Conservation (phyloP, 2,113 vertebrate species). For the Myotis davidii region DNA sequence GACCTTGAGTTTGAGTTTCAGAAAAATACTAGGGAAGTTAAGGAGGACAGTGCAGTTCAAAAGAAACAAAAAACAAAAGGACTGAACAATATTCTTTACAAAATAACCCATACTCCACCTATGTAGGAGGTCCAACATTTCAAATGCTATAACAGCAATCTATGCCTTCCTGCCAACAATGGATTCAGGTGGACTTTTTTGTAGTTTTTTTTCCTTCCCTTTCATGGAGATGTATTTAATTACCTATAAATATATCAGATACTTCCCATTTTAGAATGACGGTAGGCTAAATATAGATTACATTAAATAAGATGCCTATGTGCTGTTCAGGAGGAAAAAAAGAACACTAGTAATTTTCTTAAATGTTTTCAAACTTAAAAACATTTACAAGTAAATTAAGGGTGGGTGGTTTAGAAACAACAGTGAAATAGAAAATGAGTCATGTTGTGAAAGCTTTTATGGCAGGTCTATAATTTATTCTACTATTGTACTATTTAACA, state of each 20-base stretch:
- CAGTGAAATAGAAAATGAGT: background rate
- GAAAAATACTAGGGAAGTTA: background rate
- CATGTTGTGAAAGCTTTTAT: background rate
- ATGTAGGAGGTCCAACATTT: background rate
- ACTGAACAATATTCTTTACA: background rate
- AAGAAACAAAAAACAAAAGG: background rate
- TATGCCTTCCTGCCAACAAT: background rate
- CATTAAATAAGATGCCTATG: background rate
- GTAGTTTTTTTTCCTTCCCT: background rate
- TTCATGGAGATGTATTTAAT: background rate
- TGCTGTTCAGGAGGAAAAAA: background rate
- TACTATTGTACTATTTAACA: background rate
- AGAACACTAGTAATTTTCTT: background rate
- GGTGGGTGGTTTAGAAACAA: background rate
- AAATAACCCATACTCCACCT: background rate
- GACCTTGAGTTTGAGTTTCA: background rate
- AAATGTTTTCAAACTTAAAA: slow-evolving; percentile 38
- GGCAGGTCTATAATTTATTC: background rate
- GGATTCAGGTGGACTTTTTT: background rate
- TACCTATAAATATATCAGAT: background rate
- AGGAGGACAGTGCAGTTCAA: background rate
- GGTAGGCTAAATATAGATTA: background rate
- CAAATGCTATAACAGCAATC: background rate
- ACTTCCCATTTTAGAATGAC: background rate
- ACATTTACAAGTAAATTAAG: slow-evolving; percentile 20